A percentile compares a stretch with the other conserved stretches of the same genome.
Conservation (phyloP, 2,113 vertebrate species). For the Coturnix japonica region DNA sequence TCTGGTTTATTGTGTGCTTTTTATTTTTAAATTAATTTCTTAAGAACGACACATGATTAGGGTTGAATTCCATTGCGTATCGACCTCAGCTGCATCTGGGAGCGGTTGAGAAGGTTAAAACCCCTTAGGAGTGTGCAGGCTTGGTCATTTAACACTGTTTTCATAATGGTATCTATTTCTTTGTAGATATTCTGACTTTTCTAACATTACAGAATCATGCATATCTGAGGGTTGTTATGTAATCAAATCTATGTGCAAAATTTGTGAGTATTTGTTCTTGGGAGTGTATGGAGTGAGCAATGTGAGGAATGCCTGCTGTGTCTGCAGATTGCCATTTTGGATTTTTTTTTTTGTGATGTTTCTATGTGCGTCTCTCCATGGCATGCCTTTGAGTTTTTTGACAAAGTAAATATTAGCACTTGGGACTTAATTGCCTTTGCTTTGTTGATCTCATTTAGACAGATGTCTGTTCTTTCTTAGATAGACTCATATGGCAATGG, state of each 20-base stretch:
- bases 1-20: not conserved
- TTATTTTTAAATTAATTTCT: not conserved
- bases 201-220: not conserved
- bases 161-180: not conserved
- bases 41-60: not conserved
- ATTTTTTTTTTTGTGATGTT: not conserved
- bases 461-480: not conserved
- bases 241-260: not conserved
- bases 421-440: slow-evolving; percentile 29
- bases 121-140: not conserved
- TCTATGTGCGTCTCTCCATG: not conserved
- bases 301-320: not conserved
- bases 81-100: not conserved
- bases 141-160: not conserved
- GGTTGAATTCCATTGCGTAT: not conserved
- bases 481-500: not conserved
- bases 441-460: not conserved
- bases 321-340: not conserved
- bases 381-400: not conserved
- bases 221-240: not conserved
- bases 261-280: not conserved
- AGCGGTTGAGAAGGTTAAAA: not conserved
- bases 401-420: not conserved
- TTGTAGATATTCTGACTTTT: not conserved
- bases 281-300: not conserved